Conservation (phyloP, 2,113 vertebrate species). For the Empidonax alnorum region DNA sequence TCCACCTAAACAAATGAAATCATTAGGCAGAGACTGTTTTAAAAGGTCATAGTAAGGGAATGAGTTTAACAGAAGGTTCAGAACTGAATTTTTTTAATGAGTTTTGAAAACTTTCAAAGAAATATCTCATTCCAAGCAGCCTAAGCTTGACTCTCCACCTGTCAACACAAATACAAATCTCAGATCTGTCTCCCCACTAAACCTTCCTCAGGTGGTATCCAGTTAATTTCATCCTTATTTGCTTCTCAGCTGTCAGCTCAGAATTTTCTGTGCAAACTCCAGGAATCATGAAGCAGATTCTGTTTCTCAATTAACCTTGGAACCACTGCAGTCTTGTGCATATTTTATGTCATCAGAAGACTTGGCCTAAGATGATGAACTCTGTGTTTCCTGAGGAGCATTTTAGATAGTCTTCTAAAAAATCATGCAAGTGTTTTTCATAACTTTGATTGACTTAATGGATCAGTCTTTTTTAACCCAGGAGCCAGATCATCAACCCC, state of each 20-base stretch:
- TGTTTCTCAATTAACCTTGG: not conserved
- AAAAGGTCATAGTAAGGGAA: not conserved
- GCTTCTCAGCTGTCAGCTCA: not conserved
- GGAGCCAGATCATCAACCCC: not conserved
- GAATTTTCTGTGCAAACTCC: not conserved
- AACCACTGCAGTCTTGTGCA: not conserved
- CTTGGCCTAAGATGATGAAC: not conserved
- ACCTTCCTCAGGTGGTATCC: not conserved
- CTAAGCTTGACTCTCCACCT: not conserved
- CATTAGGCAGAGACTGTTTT: not conserved
- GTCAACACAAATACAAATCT: not conserved
- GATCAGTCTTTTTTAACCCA: not conserved
- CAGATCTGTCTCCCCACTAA: not conserved
- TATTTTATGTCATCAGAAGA: not conserved
- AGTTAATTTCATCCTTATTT: not conserved
- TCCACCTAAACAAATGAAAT: conserved; percentile 79
- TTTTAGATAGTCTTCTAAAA: not conserved
- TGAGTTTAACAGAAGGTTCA: not conserved
- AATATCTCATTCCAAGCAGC: not conserved
- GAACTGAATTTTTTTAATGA: not conserved
- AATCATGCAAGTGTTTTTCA: not conserved
- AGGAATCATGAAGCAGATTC: not conserved
- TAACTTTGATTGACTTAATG: not conserved
- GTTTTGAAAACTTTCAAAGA: not conserved
- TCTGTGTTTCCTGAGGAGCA: not conserved